Conservation (phyloP, 2,888 invertebrate genomes). For the Plebejus argus region DNA sequence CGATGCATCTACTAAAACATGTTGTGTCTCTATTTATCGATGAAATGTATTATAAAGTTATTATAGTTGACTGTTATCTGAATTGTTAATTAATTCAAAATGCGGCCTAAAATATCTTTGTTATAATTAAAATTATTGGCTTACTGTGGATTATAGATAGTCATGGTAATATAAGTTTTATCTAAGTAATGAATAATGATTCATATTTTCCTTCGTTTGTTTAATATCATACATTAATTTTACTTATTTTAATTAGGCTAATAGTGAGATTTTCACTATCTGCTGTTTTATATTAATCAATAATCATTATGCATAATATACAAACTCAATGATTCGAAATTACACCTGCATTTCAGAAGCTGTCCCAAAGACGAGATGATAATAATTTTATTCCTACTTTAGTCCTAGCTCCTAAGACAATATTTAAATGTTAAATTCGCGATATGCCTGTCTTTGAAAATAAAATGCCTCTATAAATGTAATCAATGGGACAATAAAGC, state of each 20-base stretch:
- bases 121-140: constrained; percentile 4
- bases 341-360: too few relatives aligned
- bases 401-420: background rate
- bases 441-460: background rate
- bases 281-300: too few relatives aligned
- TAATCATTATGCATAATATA: too few relatives aligned
- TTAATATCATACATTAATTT: background rate
- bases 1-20: background rate
- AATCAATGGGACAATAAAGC: constrained; percentile 16
- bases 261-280: too few relatives aligned
- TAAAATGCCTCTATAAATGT: background rate
- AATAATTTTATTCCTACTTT: too few relatives aligned
- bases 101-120: background rate
- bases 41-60: background rate
- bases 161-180: background rate
- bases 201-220: background rate
- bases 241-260: background rate
- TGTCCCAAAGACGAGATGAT: too few relatives aligned
- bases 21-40: background rate
- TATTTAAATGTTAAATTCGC: background rate
- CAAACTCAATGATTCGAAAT: too few relatives aligned
- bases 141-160: background rate
- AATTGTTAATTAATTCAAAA: background rate
- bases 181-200: background rate
- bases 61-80: background rate